Base-by-base conservation (phyloP, 2,888 invertebrate genomes). In the Urechis unicinctus region DNA sequence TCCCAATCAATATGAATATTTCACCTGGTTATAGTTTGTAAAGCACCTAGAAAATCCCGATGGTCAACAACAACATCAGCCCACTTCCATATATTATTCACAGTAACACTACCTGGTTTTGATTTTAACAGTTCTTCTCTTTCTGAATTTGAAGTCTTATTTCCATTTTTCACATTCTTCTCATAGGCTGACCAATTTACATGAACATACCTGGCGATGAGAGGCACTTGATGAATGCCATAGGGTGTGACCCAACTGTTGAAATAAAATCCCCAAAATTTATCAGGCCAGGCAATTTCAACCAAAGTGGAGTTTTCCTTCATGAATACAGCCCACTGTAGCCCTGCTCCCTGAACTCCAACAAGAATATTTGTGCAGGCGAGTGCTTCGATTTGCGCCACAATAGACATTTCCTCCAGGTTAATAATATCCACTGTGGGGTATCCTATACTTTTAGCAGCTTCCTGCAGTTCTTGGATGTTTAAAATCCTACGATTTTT, bases 31-130 rank as follows among this genome's bases (percentile, higher is more conserved):
- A n/a, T n/a, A n/a, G n/a, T n/a, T n/a, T n/a, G n/a, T n/a, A 56
- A 24, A 13, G 48, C 41, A 17, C 44, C 24, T n/a, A 22, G 45
- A 17, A 55, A 55, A 28, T 52, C 43, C 2, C 50, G 30, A 25
- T 31, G 47, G 26, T 60, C 48, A 0, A 58, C 57, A 13, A 43
- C 36, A 13, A 45, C 57, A 29, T 60, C 60, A 6, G 57, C 60
- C 55, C 55, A 60, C 53, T 60, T 60, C 60, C 60, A 60, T 24
- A 60, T 28, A 54, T 58, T 58, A 36, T 60, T 57, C n/a, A 60
- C 17, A 13, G 47, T 26, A 30, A 30, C 41, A 9, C 43, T 51
- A 9, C 47, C 43, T 6, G 52, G 42, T 26, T 42, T 26, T 1
- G 41, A 36, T n/a, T 52, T 24, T 17, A 55, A 42, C 42, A 60